phyloP scores from a whole-genome alignment of 2,113 vertebrate genomes.

The Tachysurus fulvidraco region DNA sequence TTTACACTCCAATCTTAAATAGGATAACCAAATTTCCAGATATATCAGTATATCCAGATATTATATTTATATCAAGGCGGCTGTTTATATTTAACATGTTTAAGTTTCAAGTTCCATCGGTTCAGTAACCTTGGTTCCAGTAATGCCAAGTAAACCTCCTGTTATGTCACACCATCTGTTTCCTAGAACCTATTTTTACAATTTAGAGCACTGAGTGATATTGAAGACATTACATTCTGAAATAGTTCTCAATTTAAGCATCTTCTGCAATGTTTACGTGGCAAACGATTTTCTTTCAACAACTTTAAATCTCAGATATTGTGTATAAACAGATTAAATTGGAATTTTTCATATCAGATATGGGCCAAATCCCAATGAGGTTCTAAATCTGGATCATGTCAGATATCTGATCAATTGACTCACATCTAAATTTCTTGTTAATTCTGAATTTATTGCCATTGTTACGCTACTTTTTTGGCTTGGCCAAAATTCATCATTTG shows the following conservation, averaged over 20 bases:
- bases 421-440: neutral
- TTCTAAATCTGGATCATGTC: neutral
- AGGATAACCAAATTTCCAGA: neutral
- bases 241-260: neutral
- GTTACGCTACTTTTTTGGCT: neutral
- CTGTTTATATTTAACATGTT: neutral
- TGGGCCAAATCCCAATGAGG: neutral
- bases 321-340: neutral
- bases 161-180: constrained; percentile 7
- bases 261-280: neutral
- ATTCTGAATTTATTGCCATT: neutral
- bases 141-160: neutral
- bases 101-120: neutral
- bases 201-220: neutral
- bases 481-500: neutral
- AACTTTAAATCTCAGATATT: neutral
- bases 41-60: too few relatives aligned
- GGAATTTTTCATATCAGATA: neutral
- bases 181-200: neutral
- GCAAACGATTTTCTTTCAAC: neutral
- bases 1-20: neutral
- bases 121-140: too few relatives aligned
- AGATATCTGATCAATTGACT: neutral
- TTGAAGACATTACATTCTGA: neutral
- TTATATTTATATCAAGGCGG: neutral